Conservation (phyloP, 2,888 invertebrate species). For the Hypomecis punctinalis region DNA sequence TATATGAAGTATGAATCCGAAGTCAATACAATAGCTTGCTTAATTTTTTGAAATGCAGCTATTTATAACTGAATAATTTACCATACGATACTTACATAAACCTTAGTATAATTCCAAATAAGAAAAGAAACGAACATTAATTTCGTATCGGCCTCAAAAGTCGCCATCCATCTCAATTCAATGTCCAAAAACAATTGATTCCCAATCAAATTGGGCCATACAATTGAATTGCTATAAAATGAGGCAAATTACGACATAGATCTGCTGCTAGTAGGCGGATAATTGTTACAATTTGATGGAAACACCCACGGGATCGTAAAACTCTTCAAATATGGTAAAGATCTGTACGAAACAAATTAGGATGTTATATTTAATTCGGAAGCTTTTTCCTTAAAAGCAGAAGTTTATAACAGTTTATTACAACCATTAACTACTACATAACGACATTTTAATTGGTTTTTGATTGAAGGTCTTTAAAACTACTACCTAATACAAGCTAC, state of each 20-base stretch:
- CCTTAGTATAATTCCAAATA: background rate
- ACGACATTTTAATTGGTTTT: no score
- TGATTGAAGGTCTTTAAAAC: no score
- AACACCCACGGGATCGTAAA: constrained; percentile 13
- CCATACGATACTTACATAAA: no score
- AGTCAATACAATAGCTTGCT: no score
- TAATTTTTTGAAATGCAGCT: background rate
- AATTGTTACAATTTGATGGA: constrained; percentile 32
- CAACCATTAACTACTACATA: no score
- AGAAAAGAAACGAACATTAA: background rate
- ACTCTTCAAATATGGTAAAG: constrained; percentile 4
- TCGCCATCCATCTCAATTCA: constrained; percentile 28
- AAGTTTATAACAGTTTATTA: background rate
- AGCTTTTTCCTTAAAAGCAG: background rate
- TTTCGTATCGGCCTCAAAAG: constrained; percentile 1
- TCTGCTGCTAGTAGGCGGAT: constrained; percentile 35
- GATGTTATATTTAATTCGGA: background rate
- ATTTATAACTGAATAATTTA: no score
- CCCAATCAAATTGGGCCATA: constrained; percentile 33
- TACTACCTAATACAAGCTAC: no score
- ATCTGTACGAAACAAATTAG: background rate
- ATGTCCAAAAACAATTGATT: constrained; percentile 39
- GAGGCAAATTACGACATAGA: constrained; percentile 26
- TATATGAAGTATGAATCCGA: no score
- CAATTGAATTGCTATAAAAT: constrained; percentile 39